A percentile compares a stretch with the other conserved stretches of the same genome.
phyloP scores from a whole-genome alignment of 2,113 vertebrate genomes.

The Pteropus alecto region DNA sequence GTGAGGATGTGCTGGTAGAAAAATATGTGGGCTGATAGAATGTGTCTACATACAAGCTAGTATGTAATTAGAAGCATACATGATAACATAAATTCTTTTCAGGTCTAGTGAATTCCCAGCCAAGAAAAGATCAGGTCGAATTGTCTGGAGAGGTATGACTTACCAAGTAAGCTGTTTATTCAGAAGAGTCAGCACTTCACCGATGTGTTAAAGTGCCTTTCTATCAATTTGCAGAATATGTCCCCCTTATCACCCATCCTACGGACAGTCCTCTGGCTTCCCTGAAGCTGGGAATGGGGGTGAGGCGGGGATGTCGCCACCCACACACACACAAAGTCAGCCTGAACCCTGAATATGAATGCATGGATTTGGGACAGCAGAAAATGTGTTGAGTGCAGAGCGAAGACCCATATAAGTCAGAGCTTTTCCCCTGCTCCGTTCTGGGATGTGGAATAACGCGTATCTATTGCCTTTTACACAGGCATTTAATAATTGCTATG shows the following conservation, averaged over 20 bases:
- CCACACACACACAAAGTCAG: background rate
- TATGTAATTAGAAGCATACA: background rate
- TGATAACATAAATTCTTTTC: background rate
- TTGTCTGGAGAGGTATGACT: background rate
- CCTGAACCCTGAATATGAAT: background rate
- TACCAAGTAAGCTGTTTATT: background rate
- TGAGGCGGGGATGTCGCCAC: background rate
- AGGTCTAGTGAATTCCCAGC: background rate
- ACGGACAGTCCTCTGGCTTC: background rate
- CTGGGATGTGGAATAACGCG: background rate
- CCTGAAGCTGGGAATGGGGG: background rate
- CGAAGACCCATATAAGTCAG: background rate
- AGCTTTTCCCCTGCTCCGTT: background rate
- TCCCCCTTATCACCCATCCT: background rate
- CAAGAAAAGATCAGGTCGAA: background rate
- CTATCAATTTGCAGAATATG: background rate
- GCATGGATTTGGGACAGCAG: background rate
- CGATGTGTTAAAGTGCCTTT: background rate
- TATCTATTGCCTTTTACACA: background rate
- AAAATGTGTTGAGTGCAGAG: background rate
- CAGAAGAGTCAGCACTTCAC: background rate
- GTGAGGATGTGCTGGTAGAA: background rate
- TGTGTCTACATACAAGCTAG: background rate
- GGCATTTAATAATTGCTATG: background rate
- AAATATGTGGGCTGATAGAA: background rate